A percentile compares a stretch with the other conserved stretches of the same genome.
These are phyloP conservation scores for Eudyptes chrysolophus DNA, from an alignment of 2,113 vertebrate genomes.

Conservation along the genomic window DNA sequence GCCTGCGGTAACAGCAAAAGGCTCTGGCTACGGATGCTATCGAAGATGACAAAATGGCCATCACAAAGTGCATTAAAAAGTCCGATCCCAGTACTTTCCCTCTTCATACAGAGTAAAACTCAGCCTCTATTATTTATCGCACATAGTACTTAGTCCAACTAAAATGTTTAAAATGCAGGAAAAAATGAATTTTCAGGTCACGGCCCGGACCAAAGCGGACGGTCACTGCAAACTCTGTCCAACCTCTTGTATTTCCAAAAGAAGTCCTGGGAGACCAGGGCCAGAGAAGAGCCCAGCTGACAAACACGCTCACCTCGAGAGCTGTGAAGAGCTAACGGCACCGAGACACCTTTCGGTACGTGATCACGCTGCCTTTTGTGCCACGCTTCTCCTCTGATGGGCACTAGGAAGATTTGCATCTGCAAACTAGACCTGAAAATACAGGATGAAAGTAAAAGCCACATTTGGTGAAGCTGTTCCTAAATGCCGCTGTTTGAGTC, in stretches of 20 bases:
- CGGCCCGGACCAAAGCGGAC: not conserved
- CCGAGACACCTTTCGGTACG: fast-evolving
- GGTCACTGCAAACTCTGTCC: not conserved
- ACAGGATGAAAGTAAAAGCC: not conserved
- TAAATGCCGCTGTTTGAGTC: not conserved
- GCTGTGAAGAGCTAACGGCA: not conserved
- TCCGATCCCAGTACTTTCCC: not conserved
- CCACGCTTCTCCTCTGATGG: not conserved
- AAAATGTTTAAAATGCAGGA: not conserved
- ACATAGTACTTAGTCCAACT: not conserved
- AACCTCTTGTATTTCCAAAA: not conserved
- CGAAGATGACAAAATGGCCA: not conserved
- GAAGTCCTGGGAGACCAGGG: not conserved
- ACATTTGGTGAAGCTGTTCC: not conserved
- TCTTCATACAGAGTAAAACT: not conserved
- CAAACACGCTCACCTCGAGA: not conserved
- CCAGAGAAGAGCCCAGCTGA: not conserved
- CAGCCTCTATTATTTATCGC: not conserved
- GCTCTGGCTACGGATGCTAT: not conserved
- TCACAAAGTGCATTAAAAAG: not conserved
- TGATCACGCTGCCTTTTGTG: not conserved
- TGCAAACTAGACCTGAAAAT: not conserved
- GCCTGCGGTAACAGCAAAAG: not conserved
- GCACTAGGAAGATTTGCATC: not conserved
- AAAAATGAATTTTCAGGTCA: not conserved